Base-by-base conservation (phyloP, 2,888 invertebrate species). In the Trissonchulus sp. region DNA sequence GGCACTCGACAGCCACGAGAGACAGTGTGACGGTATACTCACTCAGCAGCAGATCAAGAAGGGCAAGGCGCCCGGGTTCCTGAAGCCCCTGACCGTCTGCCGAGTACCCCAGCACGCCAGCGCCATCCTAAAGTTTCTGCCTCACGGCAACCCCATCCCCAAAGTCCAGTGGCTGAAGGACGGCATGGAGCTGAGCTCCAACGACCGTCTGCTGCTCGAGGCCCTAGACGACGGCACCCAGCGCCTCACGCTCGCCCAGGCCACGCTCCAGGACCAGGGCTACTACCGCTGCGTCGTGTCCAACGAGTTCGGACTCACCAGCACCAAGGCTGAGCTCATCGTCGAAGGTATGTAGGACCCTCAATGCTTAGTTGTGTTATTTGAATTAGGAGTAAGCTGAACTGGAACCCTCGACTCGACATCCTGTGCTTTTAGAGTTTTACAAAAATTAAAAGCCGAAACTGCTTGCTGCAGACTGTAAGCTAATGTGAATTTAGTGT, bases 201-300 rank as follows among this genome's bases (percentile, higher is more conserved):
- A 81, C 68, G 78, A 79, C 63, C 79, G 80, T 31, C 80, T 81
- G 75, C 76, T 76, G 30, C 75, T 83, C 69, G 82, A 82, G 68
- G 76, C 78, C 8, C 75, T 78, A 35, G 80, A 81, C 8, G 83
- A 83, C 69, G 85, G 85, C 36, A 80, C 80, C 31, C 85, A 84
- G 78, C 81, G 83, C 23, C 80, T 87, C 60, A 84, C 82, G 68
- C 80, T 87, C 72, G 81, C 81, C 72, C 80, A 84, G 76, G 84
- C 85, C 38, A 78, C 76, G 38, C 88, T 90, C 0, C 88, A 89
- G 1, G 93, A 96, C 86, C 91, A 91, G 23, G 93, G 95, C 0
- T 88, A 90, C 63, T 96, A 94, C 85, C 89, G 90, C 79, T 81
- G 81, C 73, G 81, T 80, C 31, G 81, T 81, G 2, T 82, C 81